These are phyloP conservation scores for Delphinapterus leucas DNA, from an alignment of 2,113 vertebrate genomes.

Conservation along the genomic window DNA sequence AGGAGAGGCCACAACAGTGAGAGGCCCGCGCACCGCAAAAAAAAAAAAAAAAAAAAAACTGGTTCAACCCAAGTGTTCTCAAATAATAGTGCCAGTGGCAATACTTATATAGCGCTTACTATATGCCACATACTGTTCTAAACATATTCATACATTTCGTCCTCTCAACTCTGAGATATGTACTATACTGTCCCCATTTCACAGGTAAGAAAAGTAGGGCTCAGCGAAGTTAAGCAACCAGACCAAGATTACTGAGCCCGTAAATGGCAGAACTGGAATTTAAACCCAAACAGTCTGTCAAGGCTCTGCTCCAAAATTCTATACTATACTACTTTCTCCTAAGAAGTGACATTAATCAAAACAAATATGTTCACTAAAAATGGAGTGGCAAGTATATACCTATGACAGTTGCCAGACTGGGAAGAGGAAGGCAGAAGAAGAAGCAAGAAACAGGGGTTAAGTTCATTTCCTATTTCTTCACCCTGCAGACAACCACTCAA, in stretches of 20 bases:
- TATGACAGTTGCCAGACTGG: background rate
- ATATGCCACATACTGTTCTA: background rate
- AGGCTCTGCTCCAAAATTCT: background rate
- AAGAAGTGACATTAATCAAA: slow-evolving; percentile 36
- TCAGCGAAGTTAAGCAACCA: slow-evolving; percentile 14
- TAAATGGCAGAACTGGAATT: slow-evolving; percentile 3
- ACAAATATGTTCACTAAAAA: background rate
- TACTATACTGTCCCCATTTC: background rate
- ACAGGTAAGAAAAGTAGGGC: background rate
- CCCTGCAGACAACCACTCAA: background rate
- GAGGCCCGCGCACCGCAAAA: no score
- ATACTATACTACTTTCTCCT: background rate
- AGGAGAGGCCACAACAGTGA: no score
- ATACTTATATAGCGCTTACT: background rate
- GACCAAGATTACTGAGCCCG: background rate
- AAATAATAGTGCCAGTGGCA: background rate
- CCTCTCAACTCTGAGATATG: background rate
- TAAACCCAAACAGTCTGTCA: background rate
- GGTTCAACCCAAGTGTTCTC: background rate
- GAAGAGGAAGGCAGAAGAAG: background rate
- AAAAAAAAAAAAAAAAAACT: background rate
- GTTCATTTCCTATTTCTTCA: slow-evolving; percentile 38
- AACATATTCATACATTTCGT: slow-evolving; percentile 6
- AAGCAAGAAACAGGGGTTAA: background rate
- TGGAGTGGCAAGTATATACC: background rate